Evolutionary conservation across 2,888 invertebrate species (phyloP).

Genomic region (Elaeidobius kamerunicus): DNA sequence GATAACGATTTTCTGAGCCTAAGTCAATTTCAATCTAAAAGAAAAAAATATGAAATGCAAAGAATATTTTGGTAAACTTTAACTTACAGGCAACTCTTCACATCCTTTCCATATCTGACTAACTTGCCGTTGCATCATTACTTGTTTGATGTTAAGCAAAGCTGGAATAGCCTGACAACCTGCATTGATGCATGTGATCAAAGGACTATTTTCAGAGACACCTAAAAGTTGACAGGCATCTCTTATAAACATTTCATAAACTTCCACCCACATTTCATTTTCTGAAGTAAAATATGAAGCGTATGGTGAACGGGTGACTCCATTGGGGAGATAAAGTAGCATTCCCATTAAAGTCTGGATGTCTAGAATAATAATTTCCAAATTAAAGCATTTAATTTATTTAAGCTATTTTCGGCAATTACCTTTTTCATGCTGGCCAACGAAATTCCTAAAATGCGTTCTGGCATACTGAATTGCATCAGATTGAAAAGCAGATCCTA

Average conservation of each 20-base stretch:
- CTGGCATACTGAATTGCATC: constrained; percentile 88
- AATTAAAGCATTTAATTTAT: constrained; percentile 18
- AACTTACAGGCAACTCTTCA: constrained; percentile 88
- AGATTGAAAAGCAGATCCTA: constrained; percentile 66
- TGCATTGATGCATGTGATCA: constrained; percentile 89
- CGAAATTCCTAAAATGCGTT: constrained; percentile 77
- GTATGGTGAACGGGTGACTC: constrained; percentile 78
- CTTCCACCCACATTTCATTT: constrained; percentile 77
- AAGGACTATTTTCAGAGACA: constrained; percentile 83
- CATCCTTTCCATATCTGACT: constrained; percentile 92
- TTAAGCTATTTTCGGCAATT: too few relatives aligned
- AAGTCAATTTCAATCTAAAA: constrained; percentile 91
- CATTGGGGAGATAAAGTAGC: constrained; percentile 72
- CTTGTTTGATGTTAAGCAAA: constrained; percentile 88
- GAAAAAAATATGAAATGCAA: too few relatives aligned
- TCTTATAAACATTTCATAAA: constrained; percentile 84
- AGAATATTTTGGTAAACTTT: too few relatives aligned
- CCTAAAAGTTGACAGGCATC: constrained; percentile 92
- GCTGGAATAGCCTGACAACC: constrained; percentile 94
- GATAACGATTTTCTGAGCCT: constrained; percentile 86
- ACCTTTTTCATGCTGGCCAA: constrained; percentile 73
- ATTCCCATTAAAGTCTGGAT: constrained; percentile 86
- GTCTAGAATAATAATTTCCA: too few relatives aligned
- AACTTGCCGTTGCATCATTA: constrained; percentile 86
- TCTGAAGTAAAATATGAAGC: constrained; percentile 61